These are phyloP conservation scores for Drosophila lowei DNA, from an alignment of 1,140 invertebrate species.

Conservation along the genomic window DNA sequence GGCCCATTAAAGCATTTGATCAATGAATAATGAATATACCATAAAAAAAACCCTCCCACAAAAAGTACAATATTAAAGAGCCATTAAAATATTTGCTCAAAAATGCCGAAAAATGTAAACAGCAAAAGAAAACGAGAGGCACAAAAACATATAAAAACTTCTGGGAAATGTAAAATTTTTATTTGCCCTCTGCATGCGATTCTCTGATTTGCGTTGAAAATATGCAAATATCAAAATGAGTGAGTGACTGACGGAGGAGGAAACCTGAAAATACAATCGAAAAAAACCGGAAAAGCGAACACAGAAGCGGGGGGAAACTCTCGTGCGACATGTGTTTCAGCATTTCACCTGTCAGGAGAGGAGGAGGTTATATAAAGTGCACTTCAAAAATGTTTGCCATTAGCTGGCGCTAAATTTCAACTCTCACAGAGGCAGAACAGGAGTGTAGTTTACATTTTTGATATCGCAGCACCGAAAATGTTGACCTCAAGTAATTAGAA, in stretches of 20 bases:
- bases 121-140: not conserved
- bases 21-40: constrained; percentile 1
- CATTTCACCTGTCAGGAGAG: constrained; percentile 20
- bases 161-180: constrained; percentile 30
- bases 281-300: constrained; percentile 16
- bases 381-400: constrained; percentile 5
- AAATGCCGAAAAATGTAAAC: constrained; percentile 23
- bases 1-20: not conserved
- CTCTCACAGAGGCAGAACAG: not conserved
- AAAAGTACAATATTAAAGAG: constrained; percentile 4
- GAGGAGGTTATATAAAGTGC: constrained; percentile 17
- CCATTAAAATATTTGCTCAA: not conserved
- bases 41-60: not conserved
- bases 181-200: constrained; percentile 55
- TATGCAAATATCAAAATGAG: constrained; percentile 60
- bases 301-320: constrained; percentile 2
- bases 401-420: constrained; percentile 3
- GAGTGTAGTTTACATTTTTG: constrained; percentile 35
- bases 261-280: constrained; percentile 24
- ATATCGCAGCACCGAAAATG: constrained; percentile 19
- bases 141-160: constrained; percentile 19
- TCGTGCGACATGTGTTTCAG: constrained; percentile 30
- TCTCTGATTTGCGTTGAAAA: constrained; percentile 55
- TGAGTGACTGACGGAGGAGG: constrained; percentile 5
- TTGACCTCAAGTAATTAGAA: constrained; percentile 63